Conservation (phyloP, 2,113 vertebrate species). For the human (Homo sapiens) region GRCh38 chr2:98606501-98607000, state of each 20-base stretch:
- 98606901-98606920: neutral
- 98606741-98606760: neutral
- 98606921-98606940: neutral
- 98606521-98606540: neutral
- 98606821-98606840: neutral
- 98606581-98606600: neutral
- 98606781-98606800: neutral
- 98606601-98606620: neutral
- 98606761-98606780: neutral
- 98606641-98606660: neutral
- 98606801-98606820: neutral
- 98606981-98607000: neutral
- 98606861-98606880: neutral
- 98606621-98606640: neutral
- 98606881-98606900: too few species aligned
- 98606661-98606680: neutral
- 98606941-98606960: neutral
- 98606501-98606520: neutral
- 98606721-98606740: neutral
- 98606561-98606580: neutral
- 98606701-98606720: neutral
- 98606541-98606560: neutral
- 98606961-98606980: constrained; percentile 6
- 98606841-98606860: neutral
- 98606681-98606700: neutral